Conservation (phyloP, 2,113 vertebrate species). For the Pionites leucogaster region DNA sequence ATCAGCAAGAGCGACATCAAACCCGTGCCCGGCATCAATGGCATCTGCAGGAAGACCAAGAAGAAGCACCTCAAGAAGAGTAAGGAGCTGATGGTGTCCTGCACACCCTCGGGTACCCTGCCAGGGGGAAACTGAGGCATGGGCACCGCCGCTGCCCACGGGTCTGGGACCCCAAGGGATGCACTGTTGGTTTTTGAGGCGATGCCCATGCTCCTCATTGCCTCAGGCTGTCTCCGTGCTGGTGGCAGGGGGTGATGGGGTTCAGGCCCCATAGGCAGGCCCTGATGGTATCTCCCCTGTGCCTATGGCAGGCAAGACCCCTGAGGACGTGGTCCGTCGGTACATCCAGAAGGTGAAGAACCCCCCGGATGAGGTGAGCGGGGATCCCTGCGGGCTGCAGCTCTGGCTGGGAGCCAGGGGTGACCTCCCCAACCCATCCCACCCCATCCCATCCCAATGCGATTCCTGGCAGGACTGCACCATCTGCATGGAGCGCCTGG, state of each 20-base stretch:
- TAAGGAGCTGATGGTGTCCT: neutral
- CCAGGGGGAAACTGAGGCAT: neutral
- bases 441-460: neutral
- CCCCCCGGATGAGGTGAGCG: conserved; percentile 88
- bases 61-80: conserved; percentile 94
- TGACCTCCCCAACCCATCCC: fast-evolving
- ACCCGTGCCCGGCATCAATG: conserved; percentile 89
- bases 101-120: fast-evolving
- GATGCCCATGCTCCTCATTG: neutral
- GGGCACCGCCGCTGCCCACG: fast-evolving
- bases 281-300: neutral
- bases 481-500: conserved; percentile 61
- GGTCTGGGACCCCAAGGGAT: neutral
- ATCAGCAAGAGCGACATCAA: conserved; percentile 96
- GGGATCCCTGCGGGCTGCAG: neutral
- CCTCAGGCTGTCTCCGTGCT: fast-evolving
- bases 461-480: conserved; percentile 9
- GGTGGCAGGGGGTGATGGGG: neutral
- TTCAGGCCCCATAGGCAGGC: fast-evolving
- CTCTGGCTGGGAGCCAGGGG: neutral
- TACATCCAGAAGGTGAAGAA: conserved; percentile 95
- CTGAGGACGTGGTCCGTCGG: conserved; percentile 91
- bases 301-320: conserved; percentile 84
- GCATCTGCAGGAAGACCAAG: conserved; percentile 95
- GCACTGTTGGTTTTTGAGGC: fast-evolving